phyloP scores from a whole-genome alignment of 1,140 invertebrate genomes.

The Drosophila mojavensis region DNA sequence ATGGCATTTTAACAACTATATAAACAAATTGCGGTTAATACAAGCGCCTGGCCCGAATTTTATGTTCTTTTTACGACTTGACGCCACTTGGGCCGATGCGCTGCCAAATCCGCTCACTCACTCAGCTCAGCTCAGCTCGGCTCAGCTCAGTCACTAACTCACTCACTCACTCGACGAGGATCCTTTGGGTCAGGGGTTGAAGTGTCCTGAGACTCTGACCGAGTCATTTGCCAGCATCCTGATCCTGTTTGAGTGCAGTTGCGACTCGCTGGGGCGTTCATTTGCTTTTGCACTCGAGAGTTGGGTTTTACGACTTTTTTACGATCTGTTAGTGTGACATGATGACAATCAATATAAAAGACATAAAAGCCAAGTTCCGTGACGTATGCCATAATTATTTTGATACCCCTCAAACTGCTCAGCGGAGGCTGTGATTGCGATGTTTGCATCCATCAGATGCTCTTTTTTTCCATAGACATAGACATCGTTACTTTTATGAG shows the following conservation, averaged over 20 bases:
- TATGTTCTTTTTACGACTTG: conserved; percentile 83
- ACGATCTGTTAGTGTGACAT: conserved; percentile 82
- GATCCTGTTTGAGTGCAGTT: conserved; percentile 53
- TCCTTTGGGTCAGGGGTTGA: conserved; percentile 32
- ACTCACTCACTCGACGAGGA: conserved; percentile 51
- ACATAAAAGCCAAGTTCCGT: conserved; percentile 81
- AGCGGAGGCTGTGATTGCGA: conserved; percentile 33
- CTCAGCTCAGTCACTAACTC: too few relatives aligned
- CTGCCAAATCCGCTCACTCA: conserved; percentile 20
- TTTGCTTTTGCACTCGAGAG: conserved; percentile 41
- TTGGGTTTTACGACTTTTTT: conserved; percentile 77
- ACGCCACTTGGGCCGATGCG: conserved; percentile 65
- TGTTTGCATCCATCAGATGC: conserved; percentile 61
- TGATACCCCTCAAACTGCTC: conserved; percentile 47
- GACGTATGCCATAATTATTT: conserved; percentile 83
- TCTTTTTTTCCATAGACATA: conserved; percentile 60
- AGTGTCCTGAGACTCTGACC: conserved; percentile 29
- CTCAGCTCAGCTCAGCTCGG: conserved; percentile 6
- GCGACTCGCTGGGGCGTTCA: conserved; percentile 32
- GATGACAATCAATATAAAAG: conserved; percentile 83
- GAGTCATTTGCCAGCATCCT: background rate
- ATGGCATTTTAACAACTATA: conserved; percentile 81
- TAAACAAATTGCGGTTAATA: conserved; percentile 82
- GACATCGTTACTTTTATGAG: conserved; percentile 81
- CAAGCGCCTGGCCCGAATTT: conserved; percentile 58